Evolutionary conservation across 2,888 invertebrate species (phyloP).

Genomic region (Gymnoscelis rufifasciata): DNA sequence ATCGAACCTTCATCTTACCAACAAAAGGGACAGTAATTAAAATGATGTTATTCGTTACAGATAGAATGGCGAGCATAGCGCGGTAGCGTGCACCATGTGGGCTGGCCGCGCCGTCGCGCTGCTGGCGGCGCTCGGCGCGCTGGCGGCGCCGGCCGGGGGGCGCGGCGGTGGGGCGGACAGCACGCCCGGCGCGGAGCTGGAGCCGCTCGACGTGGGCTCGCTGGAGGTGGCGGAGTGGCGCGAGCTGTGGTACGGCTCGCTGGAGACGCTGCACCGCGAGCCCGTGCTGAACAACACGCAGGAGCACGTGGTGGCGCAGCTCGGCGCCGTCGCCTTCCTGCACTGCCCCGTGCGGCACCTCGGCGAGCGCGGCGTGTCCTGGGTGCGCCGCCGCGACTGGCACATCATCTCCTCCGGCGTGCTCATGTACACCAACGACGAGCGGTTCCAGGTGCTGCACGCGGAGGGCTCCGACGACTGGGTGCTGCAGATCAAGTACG

Average conservation of each 20-base stretch:
- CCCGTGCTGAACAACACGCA: conserved; percentile 85
- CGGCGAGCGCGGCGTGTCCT: conserved; percentile 88
- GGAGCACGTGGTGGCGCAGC: conserved; percentile 86
- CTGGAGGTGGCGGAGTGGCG: conserved; percentile 78
- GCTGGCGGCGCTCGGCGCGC: conserved; percentile 17
- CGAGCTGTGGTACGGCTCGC: conserved; percentile 80
- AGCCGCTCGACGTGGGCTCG: conserved; percentile 30
- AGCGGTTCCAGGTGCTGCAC: conserved; percentile 89
- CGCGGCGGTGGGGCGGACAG: conserved; percentile 19
- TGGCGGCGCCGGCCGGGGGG: conserved; percentile 12
- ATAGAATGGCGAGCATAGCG: too few species aligned
- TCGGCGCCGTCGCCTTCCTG: conserved; percentile 87
- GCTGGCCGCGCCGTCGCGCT: conserved; percentile 12
- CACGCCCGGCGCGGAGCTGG: conserved; percentile 11
- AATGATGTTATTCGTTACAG: too few species aligned
- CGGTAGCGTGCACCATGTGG: background rate
- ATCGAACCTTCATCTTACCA: too few species aligned
- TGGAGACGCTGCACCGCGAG: conserved; percentile 64
- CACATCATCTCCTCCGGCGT: conserved; percentile 95
- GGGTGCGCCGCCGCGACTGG: conserved; percentile 95
- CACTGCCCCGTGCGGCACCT: conserved; percentile 88
- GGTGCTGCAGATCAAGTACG: conserved; percentile 95
- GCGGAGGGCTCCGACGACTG: conserved; percentile 93
- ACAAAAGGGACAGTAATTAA: too few species aligned
- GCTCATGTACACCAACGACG: conserved; percentile 94